Conservation (phyloP, 2,888 invertebrate genomes). For the Cartodere bifasciata region DNA sequence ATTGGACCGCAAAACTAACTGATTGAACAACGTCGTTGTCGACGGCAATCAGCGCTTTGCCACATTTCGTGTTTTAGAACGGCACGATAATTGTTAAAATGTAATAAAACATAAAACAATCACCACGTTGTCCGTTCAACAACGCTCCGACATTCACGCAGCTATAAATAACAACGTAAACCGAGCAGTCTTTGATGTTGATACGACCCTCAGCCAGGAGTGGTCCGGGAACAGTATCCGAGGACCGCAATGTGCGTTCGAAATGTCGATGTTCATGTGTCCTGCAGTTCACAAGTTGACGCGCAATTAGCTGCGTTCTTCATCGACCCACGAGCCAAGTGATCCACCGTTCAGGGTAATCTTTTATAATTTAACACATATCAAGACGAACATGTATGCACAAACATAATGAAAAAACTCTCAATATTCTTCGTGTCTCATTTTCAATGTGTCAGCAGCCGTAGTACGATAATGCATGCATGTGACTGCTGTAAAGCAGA, state of each 20-base stretch:
- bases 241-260: constrained; percentile 47
- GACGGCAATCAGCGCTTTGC: no score
- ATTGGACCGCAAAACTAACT: no score
- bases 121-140: constrained; percentile 9
- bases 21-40: no score
- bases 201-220: constrained; percentile 39
- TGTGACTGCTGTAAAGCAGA: no score
- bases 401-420: no score
- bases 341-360: constrained; percentile 36
- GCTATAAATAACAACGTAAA: not conserved
- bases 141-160: constrained; percentile 7
- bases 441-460: no score
- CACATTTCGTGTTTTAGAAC: constrained; percentile 8
- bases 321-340: constrained; percentile 48
- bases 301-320: constrained; percentile 42
- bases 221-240: constrained; percentile 37
- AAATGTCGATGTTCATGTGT: constrained; percentile 49
- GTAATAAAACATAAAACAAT: no score
- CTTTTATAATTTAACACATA: constrained; percentile 1
- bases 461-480: no score
- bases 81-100: no score
- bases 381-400: no score
- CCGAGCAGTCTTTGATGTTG: constrained; percentile 7
- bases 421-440: no score
- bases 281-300: constrained; percentile 39